Evolutionary conservation across 2,888 invertebrate genomes (phyloP).

Genomic region (Nephrocerus scutellatus): DNA sequence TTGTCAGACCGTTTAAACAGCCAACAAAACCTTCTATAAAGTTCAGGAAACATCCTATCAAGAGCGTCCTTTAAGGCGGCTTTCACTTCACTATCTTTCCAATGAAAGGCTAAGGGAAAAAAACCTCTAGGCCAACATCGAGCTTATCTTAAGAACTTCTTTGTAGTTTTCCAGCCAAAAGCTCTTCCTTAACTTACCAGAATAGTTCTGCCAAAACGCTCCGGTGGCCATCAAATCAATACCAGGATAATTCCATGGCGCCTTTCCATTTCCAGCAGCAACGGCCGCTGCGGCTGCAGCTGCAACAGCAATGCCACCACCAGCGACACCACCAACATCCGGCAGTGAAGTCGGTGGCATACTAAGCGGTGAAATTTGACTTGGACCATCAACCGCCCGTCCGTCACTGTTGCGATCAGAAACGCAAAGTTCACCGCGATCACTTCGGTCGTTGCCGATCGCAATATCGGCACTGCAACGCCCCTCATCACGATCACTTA

Average conservation of each 20-base stretch:
- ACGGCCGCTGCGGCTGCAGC: constrained; percentile 40
- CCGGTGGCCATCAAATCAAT: constrained; percentile 79
- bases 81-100: too few relatives aligned
- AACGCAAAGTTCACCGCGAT: constrained; percentile 36
- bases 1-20: too few relatives aligned
- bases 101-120: too few relatives aligned
- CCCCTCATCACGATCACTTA: constrained; percentile 37
- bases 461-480: constrained; percentile 29
- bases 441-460: constrained; percentile 28
- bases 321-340: constrained; percentile 37
- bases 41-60: too few relatives aligned
- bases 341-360: constrained; percentile 47
- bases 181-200: constrained; percentile 57
- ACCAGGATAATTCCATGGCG: constrained; percentile 61
- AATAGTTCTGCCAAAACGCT: constrained; percentile 88
- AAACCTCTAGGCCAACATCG: too few relatives aligned
- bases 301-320: constrained; percentile 35
- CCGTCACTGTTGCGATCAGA: constrained; percentile 36
- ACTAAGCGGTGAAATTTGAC: constrained; percentile 36
- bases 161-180: too few relatives aligned
- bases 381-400: constrained; percentile 32
- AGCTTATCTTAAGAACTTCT: too few relatives aligned
- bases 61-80: too few relatives aligned
- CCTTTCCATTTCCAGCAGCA: constrained; percentile 48
- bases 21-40: too few relatives aligned